phyloP scores from a whole-genome alignment of 2,888 invertebrate genomes.

The Chrysodeixis includens region DNA sequence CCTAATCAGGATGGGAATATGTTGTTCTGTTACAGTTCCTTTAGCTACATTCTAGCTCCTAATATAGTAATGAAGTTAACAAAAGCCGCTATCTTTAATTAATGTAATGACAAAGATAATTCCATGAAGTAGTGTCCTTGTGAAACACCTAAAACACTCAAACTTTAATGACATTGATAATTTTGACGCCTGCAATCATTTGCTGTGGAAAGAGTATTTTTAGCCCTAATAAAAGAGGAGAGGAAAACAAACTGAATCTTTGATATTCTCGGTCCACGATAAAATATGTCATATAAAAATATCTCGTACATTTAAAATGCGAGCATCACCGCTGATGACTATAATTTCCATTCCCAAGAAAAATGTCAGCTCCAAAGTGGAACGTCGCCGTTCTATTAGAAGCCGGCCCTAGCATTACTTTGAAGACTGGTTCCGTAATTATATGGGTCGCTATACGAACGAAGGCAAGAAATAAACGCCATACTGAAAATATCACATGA shows the following conservation, averaged over 20 bases:
- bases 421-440: conserved; percentile 38
- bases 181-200: neutral
- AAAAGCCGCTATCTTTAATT: neutral
- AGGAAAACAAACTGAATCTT: neutral
- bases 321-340: conserved; percentile 8
- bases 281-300: conserved; percentile 12
- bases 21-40: too few relatives aligned
- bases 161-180: neutral
- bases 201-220: neutral
- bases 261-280: neutral
- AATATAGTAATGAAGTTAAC: neutral
- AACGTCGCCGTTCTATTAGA: conserved; percentile 11
- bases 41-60: too few relatives aligned
- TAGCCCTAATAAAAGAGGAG: neutral
- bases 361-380: conserved; percentile 21
- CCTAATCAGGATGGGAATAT: too few relatives aligned
- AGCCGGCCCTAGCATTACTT: conserved; percentile 17
- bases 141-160: neutral
- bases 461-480: conserved; percentile 10
- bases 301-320: conserved; percentile 11
- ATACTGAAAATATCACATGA: conserved; percentile 10
- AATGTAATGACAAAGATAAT: neutral
- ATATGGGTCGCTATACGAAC: conserved; percentile 13
- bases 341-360: conserved; percentile 28
- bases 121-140: too few relatives aligned